Evolutionary conservation across 2,888 invertebrate genomes (phyloP), one percentile per base, ranked within the genome.

Genomic region (Cataglyphis albicans): DNA sequence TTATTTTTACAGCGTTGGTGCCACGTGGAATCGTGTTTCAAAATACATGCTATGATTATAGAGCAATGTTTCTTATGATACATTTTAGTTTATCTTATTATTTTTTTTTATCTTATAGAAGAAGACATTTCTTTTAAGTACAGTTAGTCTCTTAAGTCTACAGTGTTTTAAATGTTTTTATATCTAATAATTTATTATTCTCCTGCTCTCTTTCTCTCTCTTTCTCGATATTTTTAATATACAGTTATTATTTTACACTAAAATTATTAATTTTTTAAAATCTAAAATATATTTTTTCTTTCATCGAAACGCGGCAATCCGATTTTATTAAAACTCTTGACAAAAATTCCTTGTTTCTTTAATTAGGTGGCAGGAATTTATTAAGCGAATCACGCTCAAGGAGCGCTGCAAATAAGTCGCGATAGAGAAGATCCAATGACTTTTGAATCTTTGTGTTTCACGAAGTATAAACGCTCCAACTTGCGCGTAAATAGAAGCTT

Each of bases 371-470:
- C 44, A 6, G 7, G 5, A 70, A 78, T 78, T 68, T 6, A 15
- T 78, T 68, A 78, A 76, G 29, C 4, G 41, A 65, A 59, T 59
- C 21, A 78, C n/a, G 7, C 15, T 76, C n/a, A 5, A 57, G 15
- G n/a, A 70, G 21, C 12, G 9, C 21, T 7, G 32, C 18, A 15
- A 52, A 25, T 48, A 1, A 59, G 12, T 81, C 41, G 61, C 61
- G 75, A 81, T 61, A n/a, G 10, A 25, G 9, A 44, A 44, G 15
- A 81, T n/a, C 32, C 7, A 21, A 57, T 78, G 35, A 70, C 57
- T 78, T 78, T 78, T 57, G 57, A 78, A 78, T 70, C 32, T 70
- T 41, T 18, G 68, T 32, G 41, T 67, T 68, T 68, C 15, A 41
- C 55, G 55, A 15, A 44, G 15, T 57, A 68, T 57, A 57, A 18